A percentile compares a stretch with the other conserved stretches of the same genome.
phyloP scores from a whole-genome alignment of 1,140 invertebrate species.

The Leptopilina clavipes region DNA sequence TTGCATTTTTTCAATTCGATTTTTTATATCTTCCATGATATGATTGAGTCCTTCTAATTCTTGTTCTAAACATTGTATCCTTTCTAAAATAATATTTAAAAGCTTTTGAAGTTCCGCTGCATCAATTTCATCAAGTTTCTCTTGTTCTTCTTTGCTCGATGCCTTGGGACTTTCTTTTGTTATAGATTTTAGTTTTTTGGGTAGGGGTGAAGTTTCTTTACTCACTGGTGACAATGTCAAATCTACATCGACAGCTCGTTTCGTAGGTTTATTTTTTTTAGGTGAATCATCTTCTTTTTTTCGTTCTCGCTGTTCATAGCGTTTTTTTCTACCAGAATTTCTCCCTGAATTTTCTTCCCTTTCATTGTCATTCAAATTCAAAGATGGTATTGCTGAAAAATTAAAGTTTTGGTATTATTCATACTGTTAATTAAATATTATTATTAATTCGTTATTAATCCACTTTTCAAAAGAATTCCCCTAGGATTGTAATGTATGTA shows the following conservation, averaged over 20 bases:
- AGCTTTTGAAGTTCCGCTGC: conserved; percentile 25
- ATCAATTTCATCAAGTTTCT: neutral
- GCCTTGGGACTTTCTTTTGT: neutral
- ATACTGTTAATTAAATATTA: neutral
- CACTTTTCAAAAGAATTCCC: no score
- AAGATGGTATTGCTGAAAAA: conserved; percentile 31
- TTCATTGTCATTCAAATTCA: neutral
- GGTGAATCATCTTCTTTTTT: neutral
- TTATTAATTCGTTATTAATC: no score
- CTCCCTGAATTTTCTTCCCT: neutral
- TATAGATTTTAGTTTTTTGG: neutral
- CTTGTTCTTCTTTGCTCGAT: neutral
- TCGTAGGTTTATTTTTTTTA: neutral
- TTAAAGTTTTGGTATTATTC: neutral
- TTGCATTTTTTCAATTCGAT: conserved; percentile 23
- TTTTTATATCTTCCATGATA: conserved; percentile 23
- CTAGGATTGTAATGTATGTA: no score
- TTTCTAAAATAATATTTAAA: conserved; percentile 10
- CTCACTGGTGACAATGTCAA: neutral
- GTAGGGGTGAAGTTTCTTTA: neutral
- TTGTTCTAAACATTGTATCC: conserved; percentile 27
- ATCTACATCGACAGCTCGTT: neutral
- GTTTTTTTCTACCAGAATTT: neutral
- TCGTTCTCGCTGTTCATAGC: conserved; percentile 15
- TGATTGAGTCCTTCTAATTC: conserved; percentile 8